Percentiles rank a stretch among this genome's conserved stretches.
Conservation (phyloP, 1,140 invertebrate species). For the Philopotamus ludificatus region DNA sequence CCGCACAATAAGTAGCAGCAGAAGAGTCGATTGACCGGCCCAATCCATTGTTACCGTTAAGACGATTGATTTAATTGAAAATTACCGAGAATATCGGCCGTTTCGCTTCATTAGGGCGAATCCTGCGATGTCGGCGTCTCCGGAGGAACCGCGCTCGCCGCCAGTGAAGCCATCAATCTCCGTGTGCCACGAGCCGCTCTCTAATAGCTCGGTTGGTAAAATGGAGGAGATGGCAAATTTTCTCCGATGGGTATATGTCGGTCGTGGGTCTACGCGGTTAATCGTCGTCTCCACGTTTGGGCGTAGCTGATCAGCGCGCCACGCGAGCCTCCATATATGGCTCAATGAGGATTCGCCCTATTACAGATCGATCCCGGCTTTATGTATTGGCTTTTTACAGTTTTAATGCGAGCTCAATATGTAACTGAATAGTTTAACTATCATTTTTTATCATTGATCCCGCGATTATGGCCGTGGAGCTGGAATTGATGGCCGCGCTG, state of each 20-base stretch:
- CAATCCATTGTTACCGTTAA: no score
- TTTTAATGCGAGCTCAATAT: no score
- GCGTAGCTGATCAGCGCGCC: not conserved
- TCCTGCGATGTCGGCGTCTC: not conserved
- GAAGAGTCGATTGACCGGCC: no score
- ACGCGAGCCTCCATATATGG: slow-evolving; percentile 14
- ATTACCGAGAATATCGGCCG: no score
- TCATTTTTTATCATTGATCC: not conserved
- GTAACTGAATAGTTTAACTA: not conserved
- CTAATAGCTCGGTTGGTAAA: not conserved
- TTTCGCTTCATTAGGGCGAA: no score
- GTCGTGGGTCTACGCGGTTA: not conserved
- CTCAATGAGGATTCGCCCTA: not conserved
- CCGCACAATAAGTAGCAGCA: no score
- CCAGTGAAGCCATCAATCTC: not conserved
- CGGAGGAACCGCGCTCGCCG: not conserved
- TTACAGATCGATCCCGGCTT: not conserved
- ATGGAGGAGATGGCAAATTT: not conserved
- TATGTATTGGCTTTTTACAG: no score
- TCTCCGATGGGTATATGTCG: not conserved
- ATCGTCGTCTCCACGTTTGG: not conserved
- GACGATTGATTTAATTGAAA: no score
- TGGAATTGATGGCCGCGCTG: no score
- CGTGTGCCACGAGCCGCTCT: not conserved
- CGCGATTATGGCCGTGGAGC: not conserved